These are phyloP conservation scores for Cynopterus sphinx DNA, from an alignment of 2,797 vertebrate genomes.

Conservation along the genomic window DNA sequence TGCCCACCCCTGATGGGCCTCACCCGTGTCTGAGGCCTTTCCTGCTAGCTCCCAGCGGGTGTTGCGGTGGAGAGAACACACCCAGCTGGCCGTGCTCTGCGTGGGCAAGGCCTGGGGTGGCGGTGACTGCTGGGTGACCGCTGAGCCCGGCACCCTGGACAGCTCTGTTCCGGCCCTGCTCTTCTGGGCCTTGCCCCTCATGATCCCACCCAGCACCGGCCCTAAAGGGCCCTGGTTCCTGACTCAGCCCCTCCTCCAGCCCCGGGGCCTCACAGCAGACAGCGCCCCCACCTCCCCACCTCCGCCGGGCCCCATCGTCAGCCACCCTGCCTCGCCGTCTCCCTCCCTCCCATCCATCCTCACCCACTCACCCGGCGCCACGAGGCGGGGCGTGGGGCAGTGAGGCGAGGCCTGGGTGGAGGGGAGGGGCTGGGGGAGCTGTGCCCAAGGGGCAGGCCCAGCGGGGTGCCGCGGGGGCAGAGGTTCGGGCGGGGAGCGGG, in stretches of 20 bases:
- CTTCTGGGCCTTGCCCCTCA: not conserved
- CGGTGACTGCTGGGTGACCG: accelerated
- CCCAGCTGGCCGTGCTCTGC: not conserved
- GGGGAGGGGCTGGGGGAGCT: no score
- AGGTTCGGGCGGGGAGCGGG: not conserved
- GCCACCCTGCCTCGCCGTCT: accelerated
- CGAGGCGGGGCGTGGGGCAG: not conserved
- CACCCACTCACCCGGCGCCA: not conserved
- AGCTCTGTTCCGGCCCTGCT: not conserved
- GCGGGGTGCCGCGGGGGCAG: not conserved
- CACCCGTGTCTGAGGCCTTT: not conserved
- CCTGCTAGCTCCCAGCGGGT: not conserved
- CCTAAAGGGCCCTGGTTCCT: not conserved
- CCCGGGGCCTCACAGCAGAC: not conserved
- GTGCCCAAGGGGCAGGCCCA: not conserved
- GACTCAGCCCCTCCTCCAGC: not conserved
- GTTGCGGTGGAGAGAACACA: not conserved
- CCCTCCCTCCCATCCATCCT: accelerated
- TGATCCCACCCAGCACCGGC: not conserved
- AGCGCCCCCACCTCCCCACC: not conserved
- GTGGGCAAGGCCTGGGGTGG: not conserved
- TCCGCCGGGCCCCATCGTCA: accelerated
- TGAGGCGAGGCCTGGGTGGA: not conserved
- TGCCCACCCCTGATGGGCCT: not conserved
- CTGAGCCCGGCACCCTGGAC: not conserved